Evolutionary conservation across 2,888 invertebrate genomes (phyloP).

Genomic region (Lasioglossum marginatum): DNA sequence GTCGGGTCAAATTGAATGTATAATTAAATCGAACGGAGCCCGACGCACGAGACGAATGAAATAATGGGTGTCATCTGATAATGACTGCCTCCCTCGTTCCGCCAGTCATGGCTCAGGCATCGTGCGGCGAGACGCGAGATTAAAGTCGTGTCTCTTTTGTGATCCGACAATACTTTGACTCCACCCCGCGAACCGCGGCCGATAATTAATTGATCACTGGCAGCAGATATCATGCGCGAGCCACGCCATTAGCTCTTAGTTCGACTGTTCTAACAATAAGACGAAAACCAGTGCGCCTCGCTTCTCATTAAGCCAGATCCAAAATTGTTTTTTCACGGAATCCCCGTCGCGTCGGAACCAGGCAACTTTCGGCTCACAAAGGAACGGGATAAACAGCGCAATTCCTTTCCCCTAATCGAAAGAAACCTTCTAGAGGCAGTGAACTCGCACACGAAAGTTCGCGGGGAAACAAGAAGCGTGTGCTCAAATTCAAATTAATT

Average conservation of each 20-base stretch:
- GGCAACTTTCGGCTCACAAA: background rate
- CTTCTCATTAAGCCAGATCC: constrained; percentile 45
- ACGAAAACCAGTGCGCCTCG: constrained; percentile 11
- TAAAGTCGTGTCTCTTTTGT: constrained; percentile 75
- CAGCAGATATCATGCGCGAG: constrained; percentile 72
- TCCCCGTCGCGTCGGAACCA: background rate
- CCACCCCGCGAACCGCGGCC: constrained; percentile 61
- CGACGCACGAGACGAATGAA: constrained; percentile 72
- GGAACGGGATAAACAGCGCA: background rate
- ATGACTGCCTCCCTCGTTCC: constrained; percentile 72
- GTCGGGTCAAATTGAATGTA: constrained; percentile 75
- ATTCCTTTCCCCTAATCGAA: background rate
- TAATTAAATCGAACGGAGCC: constrained; percentile 76
- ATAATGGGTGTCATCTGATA: constrained; percentile 79
- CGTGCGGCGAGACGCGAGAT: constrained; percentile 70
- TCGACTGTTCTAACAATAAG: constrained; percentile 40
- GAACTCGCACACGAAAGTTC: background rate
- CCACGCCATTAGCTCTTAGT: constrained; percentile 57
- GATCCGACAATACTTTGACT: constrained; percentile 71
- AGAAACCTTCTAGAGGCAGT: background rate
- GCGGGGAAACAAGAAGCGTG: background rate
- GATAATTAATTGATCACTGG: constrained; percentile 81
- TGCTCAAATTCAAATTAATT: background rate
- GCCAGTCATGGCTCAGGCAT: constrained; percentile 75
- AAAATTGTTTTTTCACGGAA: constrained; percentile 28